Conservation (phyloP, 1,140 invertebrate species). For the Matsumurasca onukii region DNA sequence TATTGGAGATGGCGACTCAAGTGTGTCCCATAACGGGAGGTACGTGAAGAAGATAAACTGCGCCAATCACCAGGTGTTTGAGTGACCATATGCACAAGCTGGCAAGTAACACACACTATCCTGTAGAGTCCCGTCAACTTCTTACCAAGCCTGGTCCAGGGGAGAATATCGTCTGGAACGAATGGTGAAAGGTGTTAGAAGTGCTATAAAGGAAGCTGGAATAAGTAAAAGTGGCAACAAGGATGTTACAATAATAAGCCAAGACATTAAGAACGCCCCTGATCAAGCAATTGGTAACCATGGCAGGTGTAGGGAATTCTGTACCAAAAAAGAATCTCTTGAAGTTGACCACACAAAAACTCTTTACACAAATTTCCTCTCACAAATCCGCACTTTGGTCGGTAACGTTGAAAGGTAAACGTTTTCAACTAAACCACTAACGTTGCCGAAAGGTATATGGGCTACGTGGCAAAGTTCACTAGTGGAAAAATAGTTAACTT, state of each 20-base stretch:
- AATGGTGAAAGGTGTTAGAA: neutral
- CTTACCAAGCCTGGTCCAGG: neutral
- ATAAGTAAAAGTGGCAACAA: neutral
- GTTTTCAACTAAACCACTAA: conserved; percentile 17
- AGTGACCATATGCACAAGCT: conserved; percentile 6
- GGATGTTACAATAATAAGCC: neutral
- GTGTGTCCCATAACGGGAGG: conserved; percentile 15
- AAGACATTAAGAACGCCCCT: neutral
- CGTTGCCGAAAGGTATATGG: conserved; percentile 4
- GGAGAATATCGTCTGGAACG: conserved; percentile 1
- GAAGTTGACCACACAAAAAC: neutral
- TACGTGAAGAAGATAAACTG: conserved; percentile 31
- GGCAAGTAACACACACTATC: neutral
- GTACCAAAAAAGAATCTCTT: neutral
- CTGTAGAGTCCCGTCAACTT: neutral
- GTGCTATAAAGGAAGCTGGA: conserved; percentile 12
- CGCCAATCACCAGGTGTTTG: conserved; percentile 30
- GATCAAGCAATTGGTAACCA: conserved; percentile 15
- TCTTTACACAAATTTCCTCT: neutral
- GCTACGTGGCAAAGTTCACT: conserved; percentile 8
- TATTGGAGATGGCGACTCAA: neutral
- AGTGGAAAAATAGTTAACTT: conserved; percentile 7
- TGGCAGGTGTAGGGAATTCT: neutral
- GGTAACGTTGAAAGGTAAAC: neutral
- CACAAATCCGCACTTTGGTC: neutral